Evolutionary conservation across 2,888 invertebrate species (phyloP).

Genomic region (Xylota sylvarum): DNA sequence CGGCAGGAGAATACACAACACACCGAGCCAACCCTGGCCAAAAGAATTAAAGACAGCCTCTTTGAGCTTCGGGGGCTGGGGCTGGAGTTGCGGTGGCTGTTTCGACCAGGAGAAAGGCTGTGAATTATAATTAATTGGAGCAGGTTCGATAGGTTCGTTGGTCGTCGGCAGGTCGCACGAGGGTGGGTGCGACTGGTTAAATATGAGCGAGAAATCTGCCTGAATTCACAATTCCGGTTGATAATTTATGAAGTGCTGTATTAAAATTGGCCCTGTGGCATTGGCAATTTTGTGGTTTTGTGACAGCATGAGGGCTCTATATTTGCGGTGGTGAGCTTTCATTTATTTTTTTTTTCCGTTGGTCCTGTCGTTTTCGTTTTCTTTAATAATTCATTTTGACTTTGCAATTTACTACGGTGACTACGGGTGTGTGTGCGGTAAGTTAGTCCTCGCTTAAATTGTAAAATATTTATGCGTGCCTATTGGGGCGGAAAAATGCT

Average conservation of each 20-base stretch:
- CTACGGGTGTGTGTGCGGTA: slow-evolving; percentile 8
- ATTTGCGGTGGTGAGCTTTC: slow-evolving; percentile 8
- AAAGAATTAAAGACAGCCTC: slow-evolving; percentile 47
- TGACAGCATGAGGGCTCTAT: slow-evolving; percentile 6
- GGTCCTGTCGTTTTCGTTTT: slow-evolving; percentile 39
- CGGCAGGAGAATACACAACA: slow-evolving; percentile 64
- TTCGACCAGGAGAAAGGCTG: slow-evolving; percentile 50
- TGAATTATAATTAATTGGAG: slow-evolving; percentile 75
- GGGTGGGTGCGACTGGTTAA: slow-evolving; percentile 27
- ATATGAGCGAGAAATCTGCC: slow-evolving; percentile 69
- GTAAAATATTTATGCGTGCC: slow-evolving; percentile 56
- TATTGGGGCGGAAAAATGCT: slow-evolving; percentile 47
- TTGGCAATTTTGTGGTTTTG: slow-evolving; percentile 54
- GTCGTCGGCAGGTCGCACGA: slow-evolving; percentile 9
- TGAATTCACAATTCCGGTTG: slow-evolving; percentile 71
- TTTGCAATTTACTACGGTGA: slow-evolving; percentile 50
- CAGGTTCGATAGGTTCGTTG: slow-evolving; percentile 73
- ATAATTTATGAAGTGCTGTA: slow-evolving; percentile 73
- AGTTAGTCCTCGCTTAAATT: slow-evolving; percentile 49
- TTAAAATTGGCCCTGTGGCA: slow-evolving; percentile 50
- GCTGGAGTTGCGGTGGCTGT: not conserved
- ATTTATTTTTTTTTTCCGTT: slow-evolving; percentile 9
- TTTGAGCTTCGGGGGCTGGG: not conserved
- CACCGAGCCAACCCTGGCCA: slow-evolving; percentile 4
- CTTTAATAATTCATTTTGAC: slow-evolving; percentile 65